Evolutionary conservation across 64 coral and sea anemone genomes (phyloP), one percentile per base, ranked within the genome.

Genomic region (Montipora foliosa): DNA sequence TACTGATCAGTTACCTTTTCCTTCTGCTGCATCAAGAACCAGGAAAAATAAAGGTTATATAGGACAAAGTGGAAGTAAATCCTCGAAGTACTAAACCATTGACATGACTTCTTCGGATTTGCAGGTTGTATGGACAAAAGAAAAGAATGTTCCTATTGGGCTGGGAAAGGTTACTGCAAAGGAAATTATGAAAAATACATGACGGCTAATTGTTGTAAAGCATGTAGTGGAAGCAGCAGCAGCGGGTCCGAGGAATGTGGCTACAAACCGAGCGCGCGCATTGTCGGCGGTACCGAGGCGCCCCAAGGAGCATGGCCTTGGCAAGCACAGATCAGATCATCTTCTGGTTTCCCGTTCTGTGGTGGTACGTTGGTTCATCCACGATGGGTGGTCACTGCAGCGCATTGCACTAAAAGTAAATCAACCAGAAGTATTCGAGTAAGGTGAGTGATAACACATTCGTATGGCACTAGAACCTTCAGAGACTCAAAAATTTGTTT

Each of bases 281-380:
- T 79, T 44, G 74, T 92, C 1, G 90, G 90, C 44, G 90, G 90
- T 4, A 84, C 79, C 7, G 79, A 81, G 6, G 90, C 90, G 1
- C 90, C 90, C 1, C 1, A 92, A 75, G 69, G 80, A 53, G 90
- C 90, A 19, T 92, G 90, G 90, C 90, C 90, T 11, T 92, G 90
- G 90, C 90, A 92, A 47, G 90, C 90, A 8, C 79, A 83, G 68
- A 81, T 92, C 64, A 81, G 79, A 14, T 19, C 47, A 46, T 46
- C 60, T 13, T 71, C 75, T 3, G 84, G 85, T 10, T 87, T 79
- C 19, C 52, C 21, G 2, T 93, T 77, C 61, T 93, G 91, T 25
- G 91, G 91, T 12, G 91, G 91, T 24, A 87, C 91, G 15, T 87
- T 87, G 15, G 91, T 93, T 60, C 24, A 75, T 49, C 74, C 77